Percentiles rank a stretch among this genome's conserved stretches.
Conservation (phyloP, 1,140 invertebrate genomes). For the Cydia strobilella region DNA sequence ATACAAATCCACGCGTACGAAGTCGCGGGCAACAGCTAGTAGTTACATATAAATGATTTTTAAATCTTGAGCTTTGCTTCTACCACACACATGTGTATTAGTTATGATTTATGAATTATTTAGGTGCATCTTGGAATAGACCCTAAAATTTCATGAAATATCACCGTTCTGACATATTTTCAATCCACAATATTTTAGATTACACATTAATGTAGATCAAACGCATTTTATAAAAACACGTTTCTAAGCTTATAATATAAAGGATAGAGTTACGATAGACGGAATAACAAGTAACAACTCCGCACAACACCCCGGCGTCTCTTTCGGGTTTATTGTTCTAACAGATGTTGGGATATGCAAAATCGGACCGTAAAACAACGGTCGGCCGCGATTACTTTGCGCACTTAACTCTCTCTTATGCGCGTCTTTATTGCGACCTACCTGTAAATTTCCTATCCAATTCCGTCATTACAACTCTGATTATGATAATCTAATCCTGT, state of each 20-base stretch:
- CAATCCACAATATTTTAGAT: background rate
- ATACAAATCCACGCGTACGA: too few species aligned
- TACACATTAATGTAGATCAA: conserved; percentile 34
- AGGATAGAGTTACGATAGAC: conserved; percentile 54
- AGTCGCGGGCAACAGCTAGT: too few species aligned
- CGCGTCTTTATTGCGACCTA: conserved; percentile 64
- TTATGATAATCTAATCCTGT: conserved; percentile 39
- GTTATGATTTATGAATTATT: too few species aligned
- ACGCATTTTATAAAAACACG: conserved; percentile 47
- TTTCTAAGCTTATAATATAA: conserved; percentile 49
- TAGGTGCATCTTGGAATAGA: too few species aligned
- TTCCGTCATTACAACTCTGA: conserved; percentile 52
- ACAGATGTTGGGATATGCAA: conserved; percentile 71
- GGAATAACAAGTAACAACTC: conserved; percentile 52
- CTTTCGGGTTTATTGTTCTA: conserved; percentile 64
- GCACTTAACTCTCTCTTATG: conserved; percentile 66
- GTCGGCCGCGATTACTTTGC: conserved; percentile 60
- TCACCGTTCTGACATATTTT: too few species aligned
- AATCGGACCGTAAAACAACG: conserved; percentile 63
- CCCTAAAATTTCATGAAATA: background rate
- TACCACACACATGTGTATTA: too few species aligned
- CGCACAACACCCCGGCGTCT: conserved; percentile 51
- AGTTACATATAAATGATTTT: too few species aligned
- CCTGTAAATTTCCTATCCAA: conserved; percentile 66
- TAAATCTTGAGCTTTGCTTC: too few species aligned